These are phyloP conservation scores for Drosophila bocki DNA, from an alignment of 1,140 invertebrate species.

Conservation along the genomic window DNA sequence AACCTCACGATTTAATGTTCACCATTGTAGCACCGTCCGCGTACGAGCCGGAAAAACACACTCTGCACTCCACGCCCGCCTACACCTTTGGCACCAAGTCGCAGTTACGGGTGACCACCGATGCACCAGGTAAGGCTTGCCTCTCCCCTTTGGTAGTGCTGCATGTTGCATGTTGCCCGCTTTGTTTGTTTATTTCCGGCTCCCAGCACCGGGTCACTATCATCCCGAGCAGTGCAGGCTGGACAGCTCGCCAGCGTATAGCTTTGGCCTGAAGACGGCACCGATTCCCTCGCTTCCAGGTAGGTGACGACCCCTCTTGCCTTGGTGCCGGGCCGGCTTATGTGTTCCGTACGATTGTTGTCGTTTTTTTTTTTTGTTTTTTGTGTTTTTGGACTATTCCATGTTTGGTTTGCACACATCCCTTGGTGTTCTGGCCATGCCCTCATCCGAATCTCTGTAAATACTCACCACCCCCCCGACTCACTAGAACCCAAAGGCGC, in stretches of 20 bases:
- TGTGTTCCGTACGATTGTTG: neutral
- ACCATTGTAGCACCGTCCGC: slow-evolving; percentile 88
- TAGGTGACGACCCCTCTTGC: slow-evolving; percentile 48
- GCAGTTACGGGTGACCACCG: slow-evolving; percentile 65
- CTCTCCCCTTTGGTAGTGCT: neutral
- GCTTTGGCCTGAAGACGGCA: slow-evolving; percentile 86
- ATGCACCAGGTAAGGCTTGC: slow-evolving; percentile 77
- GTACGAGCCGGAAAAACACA: slow-evolving; percentile 88
- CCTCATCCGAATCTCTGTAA: slow-evolving; percentile 46
- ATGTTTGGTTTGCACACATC: slow-evolving; percentile 42
- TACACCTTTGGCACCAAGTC: slow-evolving; percentile 88
- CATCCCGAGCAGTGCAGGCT: slow-evolving; percentile 88
- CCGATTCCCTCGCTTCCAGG: slow-evolving; percentile 71
- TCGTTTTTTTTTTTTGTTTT: slow-evolving; percentile 33
- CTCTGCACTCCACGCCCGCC: slow-evolving; percentile 87
- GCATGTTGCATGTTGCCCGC: slow-evolving; percentile 48
- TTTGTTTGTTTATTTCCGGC: slow-evolving; percentile 19
- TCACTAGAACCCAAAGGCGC: slow-evolving; percentile 71
- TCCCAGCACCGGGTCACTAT: slow-evolving; percentile 87
- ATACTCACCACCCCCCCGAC: slow-evolving; percentile 37
- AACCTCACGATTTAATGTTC: neutral
- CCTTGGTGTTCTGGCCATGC: slow-evolving; percentile 46
- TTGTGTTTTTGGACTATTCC: slow-evolving; percentile 37
- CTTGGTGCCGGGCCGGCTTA: slow-evolving; percentile 16
- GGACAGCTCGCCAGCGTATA: slow-evolving; percentile 87